Evolutionary conservation across 2,113 vertebrate species (phyloP).

Genomic region (Eretmochelys imbricata): DNA sequence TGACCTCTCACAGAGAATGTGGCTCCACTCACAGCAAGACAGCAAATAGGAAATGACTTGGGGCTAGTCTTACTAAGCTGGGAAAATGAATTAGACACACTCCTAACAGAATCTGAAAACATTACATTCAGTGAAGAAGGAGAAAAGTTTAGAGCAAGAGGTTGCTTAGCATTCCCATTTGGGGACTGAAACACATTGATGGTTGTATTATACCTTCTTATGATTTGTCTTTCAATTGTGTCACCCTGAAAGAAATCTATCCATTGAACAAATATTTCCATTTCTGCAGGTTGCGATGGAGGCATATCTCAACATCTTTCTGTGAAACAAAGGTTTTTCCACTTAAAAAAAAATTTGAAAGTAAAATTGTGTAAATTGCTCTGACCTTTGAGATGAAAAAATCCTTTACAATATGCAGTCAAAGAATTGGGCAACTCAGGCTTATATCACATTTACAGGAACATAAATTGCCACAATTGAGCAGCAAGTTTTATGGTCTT

Average conservation of each 20-base stretch:
- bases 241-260: background rate
- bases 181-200: conserved; percentile 35
- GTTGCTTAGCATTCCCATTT: conserved; percentile 44
- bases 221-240: conserved; percentile 14
- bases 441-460: conserved; percentile 55
- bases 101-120: conserved; percentile 69
- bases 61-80: conserved; percentile 70
- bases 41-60: conserved; percentile 76
- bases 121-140: conserved; percentile 52
- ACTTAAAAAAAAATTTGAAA: conserved; percentile 23
- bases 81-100: conserved; percentile 80
- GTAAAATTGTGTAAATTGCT: conserved; percentile 37
- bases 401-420: conserved; percentile 36
- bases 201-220: background rate
- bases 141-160: conserved; percentile 59
- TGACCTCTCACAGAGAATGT: conserved; percentile 60
- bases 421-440: conserved; percentile 27
- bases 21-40: conserved; percentile 74
- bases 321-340: conserved; percentile 24
- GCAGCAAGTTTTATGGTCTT: conserved; percentile 66
- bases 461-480: conserved; percentile 64
- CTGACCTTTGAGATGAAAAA: conserved; percentile 18
- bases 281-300: conserved; percentile 20
- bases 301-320: conserved; percentile 26
- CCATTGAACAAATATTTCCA: background rate